A percentile compares a stretch with the other conserved stretches of the same genome.
These are phyloP conservation scores for Amphimedon queenslandica DNA, from an alignment of 37 sponge, comb jelly and placozoan genomes.

Conservation along the genomic window DNA sequence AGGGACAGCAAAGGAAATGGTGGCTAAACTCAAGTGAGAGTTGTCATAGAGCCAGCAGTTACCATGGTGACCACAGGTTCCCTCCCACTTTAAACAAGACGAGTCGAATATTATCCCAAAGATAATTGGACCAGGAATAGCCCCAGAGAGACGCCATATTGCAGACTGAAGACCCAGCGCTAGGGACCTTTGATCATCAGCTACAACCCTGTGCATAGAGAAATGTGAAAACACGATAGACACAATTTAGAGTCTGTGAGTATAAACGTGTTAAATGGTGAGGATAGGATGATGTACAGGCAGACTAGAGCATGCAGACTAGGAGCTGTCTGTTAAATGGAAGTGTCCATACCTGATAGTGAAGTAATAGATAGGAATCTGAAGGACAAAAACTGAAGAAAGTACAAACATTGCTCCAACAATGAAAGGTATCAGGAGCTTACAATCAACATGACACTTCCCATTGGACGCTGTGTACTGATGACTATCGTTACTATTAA, in stretches of 20 bases:
- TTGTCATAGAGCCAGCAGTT: conserved; percentile 79
- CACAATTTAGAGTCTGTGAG: too few species aligned
- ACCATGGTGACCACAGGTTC: conserved; percentile 45
- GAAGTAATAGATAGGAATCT: conserved; percentile 12
- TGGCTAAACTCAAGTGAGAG: conserved; percentile 25
- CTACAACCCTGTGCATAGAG: conserved; percentile 43
- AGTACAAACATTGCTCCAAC: background rate
- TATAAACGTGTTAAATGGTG: background rate
- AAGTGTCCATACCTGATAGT: conserved; percentile 16
- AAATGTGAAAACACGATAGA: too few species aligned
- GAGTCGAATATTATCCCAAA: conserved; percentile 71
- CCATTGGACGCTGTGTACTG: conserved; percentile 7
- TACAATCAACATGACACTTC: conserved; percentile 13
- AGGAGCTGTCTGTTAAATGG: background rate
- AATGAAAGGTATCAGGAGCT: background rate
- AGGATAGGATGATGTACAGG: background rate
- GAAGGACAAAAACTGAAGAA: background rate
- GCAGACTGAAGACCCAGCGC: conserved; percentile 69
- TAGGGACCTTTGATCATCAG: conserved; percentile 71
- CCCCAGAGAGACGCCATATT: conserved; percentile 48
- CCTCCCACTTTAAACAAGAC: conserved; percentile 51
- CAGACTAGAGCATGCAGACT: background rate
- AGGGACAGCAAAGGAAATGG: conserved; percentile 29
- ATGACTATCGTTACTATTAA: background rate
- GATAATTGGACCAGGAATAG: conserved; percentile 71